Base-by-base conservation (phyloP, 2,797 vertebrate genomes). In the Pterois miles region DNA sequence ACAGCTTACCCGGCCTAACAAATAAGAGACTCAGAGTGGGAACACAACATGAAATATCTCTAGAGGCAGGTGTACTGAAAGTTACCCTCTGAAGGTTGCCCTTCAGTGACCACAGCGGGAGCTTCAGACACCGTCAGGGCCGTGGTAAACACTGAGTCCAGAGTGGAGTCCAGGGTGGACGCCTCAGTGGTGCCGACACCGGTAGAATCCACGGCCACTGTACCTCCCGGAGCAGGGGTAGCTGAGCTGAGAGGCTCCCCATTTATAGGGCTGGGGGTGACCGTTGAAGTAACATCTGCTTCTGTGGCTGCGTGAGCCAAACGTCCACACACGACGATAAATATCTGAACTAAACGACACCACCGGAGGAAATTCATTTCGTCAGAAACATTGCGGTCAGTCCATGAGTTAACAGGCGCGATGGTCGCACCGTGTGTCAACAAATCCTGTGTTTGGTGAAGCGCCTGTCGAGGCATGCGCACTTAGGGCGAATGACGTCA, bases 311-410 rank as follows among this genome's bases (percentile, higher is more conserved):
- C 50, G 20, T 67, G 50, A 36, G 65, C 23, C 23, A 85, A 71
- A 78, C 33, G 20, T 54, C 71, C 81, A 69, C 52, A 88, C 9
- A 88, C 22, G 14, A 87, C 1, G 8, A 90, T 3, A 50, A 77
- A 50, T 4, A 92, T 13, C 2, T 20, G 64, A 58, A 91, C 0
- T 7, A 29, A 65, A 29, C n/a, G 6, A 80, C 16, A 63, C 70
- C 74, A 76, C 33, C 7, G 66, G 22, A 6, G 52, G 25, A 6
- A 18, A 60, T 56, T 76, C 94, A 94, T 93, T n/a, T 78, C 43
- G 7, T 76, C 75, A 78, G 4, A 53, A 34, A 56, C 78, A 86
- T 80, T 22, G 36, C 22, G 10, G 18, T 6, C 2, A 43, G 14
- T 48, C 46, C 18, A n/a, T n/a, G 46, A 8, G 46, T 20, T 48